Evolutionary conservation across 2,888 invertebrate species (phyloP).

Genomic region (Cordilura impudica): DNA sequence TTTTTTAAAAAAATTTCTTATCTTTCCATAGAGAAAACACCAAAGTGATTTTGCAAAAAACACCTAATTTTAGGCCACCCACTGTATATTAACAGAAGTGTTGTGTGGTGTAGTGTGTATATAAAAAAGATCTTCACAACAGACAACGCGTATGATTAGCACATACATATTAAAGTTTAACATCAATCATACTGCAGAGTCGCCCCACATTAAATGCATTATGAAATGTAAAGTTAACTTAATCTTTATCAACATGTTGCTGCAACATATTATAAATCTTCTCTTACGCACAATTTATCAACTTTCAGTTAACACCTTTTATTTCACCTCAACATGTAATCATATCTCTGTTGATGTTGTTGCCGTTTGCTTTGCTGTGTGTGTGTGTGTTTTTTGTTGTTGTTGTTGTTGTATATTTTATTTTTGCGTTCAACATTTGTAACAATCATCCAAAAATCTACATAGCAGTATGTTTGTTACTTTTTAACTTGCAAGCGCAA

Average conservation of each 20-base stretch:
- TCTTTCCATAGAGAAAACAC: no score
- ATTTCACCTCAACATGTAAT: conserved; percentile 24
- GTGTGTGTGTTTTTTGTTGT: conserved; percentile 15
- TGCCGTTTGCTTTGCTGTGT: not conserved
- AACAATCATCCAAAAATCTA: conserved; percentile 45
- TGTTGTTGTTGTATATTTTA: conserved; percentile 1
- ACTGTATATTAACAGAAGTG: no score
- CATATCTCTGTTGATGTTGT: not conserved
- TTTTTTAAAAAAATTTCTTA: no score
- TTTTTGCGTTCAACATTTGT: conserved; percentile 40
- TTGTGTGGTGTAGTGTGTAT: not conserved
- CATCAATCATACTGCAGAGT: conserved; percentile 31
- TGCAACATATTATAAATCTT: conserved; percentile 14
- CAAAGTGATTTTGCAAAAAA: no score
- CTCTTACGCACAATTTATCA: conserved; percentile 46
- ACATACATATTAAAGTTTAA: not conserved
- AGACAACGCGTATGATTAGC: conserved; percentile 8
- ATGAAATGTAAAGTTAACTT: not conserved
- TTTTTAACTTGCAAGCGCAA: conserved; percentile 36
- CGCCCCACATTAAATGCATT: conserved; percentile 19
- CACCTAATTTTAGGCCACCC: no score
- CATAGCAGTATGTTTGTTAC: not conserved
- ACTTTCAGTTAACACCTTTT: conserved; percentile 30
- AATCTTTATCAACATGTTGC: conserved; percentile 48
- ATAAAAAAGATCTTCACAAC: not conserved